These are phyloP conservation scores for Drosophila subpulchrella DNA, from an alignment of 1,140 invertebrate species.

Conservation along the genomic window DNA sequence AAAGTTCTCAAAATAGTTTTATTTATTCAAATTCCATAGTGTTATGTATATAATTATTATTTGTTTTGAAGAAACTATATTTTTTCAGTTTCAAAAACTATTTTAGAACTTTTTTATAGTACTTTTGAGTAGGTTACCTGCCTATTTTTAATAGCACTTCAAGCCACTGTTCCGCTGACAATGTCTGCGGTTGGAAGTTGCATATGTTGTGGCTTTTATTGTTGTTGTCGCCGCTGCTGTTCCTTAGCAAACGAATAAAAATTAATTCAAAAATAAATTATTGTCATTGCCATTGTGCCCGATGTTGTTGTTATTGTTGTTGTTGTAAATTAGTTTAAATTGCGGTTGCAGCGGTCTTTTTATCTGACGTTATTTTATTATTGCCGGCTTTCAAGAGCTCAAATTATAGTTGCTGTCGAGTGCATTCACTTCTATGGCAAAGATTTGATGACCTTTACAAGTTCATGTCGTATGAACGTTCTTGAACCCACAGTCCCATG, in stretches of 20 bases:
- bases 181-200: conserved; percentile 58
- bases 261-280: conserved; percentile 81
- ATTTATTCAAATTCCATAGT: too few relatives aligned
- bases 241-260: conserved; percentile 73
- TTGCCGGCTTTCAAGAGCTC: conserved; percentile 53
- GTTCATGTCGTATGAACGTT: conserved; percentile 72
- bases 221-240: conserved; percentile 35
- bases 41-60: too few relatives aligned
- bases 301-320: conserved; percentile 4
- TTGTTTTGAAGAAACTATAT: too few relatives aligned
- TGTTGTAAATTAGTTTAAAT: conserved; percentile 73
- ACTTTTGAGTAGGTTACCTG: neutral
- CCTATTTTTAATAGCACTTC: neutral
- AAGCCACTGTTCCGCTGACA: conserved; percentile 19
- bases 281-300: conserved; percentile 73
- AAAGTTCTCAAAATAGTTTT: too few relatives aligned
- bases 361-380: conserved; percentile 46
- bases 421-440: conserved; percentile 73
- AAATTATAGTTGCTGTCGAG: conserved; percentile 34
- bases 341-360: conserved; percentile 63
- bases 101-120: too few relatives aligned
- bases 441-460: conserved; percentile 68
- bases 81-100: too few relatives aligned
- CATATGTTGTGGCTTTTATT: conserved; percentile 40
- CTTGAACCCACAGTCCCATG: conserved; percentile 55